These are phyloP conservation scores for Phylloscopus trochilus DNA, from an alignment of 2,113 vertebrate genomes.

Conservation along the genomic window DNA sequence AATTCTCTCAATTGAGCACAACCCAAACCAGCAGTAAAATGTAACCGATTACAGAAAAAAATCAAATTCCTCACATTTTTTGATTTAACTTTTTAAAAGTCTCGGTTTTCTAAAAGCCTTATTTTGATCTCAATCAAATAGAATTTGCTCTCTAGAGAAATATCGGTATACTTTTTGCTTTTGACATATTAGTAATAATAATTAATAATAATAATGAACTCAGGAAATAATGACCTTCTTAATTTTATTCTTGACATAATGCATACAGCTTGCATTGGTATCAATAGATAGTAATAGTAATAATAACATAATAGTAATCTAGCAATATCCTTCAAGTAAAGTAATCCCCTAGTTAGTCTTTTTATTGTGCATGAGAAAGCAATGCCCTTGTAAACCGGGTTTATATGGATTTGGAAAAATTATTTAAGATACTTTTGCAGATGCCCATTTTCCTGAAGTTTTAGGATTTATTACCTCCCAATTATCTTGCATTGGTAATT, in stretches of 20 bases:
- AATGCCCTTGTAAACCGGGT: background rate
- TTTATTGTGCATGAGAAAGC: background rate
- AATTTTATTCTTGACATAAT: background rate
- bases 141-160: background rate
- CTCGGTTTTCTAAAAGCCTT: background rate
- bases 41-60: background rate
- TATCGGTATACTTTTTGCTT: background rate
- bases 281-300: background rate
- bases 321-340: background rate
- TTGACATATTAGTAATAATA: background rate
- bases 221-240: background rate
- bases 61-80: background rate
- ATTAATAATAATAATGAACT: background rate
- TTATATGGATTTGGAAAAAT: background rate
- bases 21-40: background rate
- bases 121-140: background rate
- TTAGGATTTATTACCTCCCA: background rate
- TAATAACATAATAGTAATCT: background rate
- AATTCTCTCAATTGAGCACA: background rate
- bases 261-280: background rate
- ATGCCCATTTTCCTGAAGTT: background rate
- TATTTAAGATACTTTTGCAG: background rate
- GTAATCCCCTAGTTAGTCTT: background rate
- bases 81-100: background rate
- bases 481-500: background rate